Conservation (phyloP, 2,797 vertebrate genomes). For the Morus bassanus region DNA sequence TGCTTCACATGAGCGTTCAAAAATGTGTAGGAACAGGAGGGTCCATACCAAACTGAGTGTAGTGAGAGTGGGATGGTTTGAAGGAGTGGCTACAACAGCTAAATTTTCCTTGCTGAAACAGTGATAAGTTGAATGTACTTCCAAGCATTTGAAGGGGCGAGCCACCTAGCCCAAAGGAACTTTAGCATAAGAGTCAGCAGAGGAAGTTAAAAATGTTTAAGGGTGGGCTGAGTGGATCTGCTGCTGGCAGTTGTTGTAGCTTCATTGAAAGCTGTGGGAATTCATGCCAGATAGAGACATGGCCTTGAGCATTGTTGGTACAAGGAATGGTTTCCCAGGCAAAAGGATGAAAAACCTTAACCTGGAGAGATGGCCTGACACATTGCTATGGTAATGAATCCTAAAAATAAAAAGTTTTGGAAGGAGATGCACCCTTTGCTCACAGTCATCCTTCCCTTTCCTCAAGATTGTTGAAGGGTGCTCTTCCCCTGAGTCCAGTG, state of each 20-base stretch:
- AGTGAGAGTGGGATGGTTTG: neutral
- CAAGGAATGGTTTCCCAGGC: neutral
- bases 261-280: neutral
- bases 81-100: neutral
- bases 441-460: neutral
- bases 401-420: neutral
- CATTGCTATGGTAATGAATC: neutral
- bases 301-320: neutral
- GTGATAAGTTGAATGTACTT: neutral
- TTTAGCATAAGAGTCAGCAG: neutral
- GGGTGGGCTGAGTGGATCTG: fast-evolving
- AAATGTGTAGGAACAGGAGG: neutral
- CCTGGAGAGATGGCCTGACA: neutral
- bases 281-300: neutral
- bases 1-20: neutral
- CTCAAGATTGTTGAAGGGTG: neutral
- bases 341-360: neutral
- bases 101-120: neutral
- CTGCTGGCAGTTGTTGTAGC: neutral
- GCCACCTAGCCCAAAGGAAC: neutral
- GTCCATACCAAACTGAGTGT: neutral
- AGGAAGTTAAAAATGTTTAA: neutral
- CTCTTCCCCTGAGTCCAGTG: neutral
- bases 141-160: neutral
- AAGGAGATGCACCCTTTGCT: neutral